Conservation (phyloP, 2,113 vertebrate species). For the Eudyptes chrysolophus region DNA sequence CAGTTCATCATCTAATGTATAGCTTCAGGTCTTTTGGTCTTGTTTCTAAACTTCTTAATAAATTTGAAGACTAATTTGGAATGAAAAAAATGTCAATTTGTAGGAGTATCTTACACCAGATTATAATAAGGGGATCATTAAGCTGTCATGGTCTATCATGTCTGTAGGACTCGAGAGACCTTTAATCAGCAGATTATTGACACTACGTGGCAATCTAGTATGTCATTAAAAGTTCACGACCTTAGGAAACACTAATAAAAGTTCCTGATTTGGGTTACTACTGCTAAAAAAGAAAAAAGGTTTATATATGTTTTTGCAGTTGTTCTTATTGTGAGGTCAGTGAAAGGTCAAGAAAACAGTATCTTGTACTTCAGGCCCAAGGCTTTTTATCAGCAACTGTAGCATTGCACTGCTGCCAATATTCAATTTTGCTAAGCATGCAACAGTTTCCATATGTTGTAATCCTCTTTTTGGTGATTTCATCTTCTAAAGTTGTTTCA, state of each 20-base stretch:
- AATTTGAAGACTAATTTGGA: neutral
- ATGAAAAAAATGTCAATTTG: neutral
- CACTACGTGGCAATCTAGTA: neutral
- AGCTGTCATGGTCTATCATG: neutral
- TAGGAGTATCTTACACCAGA: neutral
- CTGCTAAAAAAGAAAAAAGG: neutral
- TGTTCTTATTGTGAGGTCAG: neutral
- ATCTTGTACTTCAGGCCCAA: neutral
- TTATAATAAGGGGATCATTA: neutral
- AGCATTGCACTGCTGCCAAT: neutral
- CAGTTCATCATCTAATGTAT: neutral
- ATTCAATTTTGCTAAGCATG: neutral
- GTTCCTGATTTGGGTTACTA: neutral
- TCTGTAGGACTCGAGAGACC: neutral
- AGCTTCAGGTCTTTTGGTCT: neutral
- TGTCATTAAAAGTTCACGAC: constrained; percentile 9
- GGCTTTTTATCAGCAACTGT: neutral
- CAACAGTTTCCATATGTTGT: neutral
- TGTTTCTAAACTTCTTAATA: neutral
- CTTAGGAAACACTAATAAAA: neutral
- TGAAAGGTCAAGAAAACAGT: neutral
- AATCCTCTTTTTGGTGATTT: neutral
- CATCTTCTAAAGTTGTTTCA: neutral
- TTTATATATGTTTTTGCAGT: neutral
- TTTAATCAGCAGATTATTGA: constrained; percentile 48